These are phyloP conservation scores for Melipona quadrifasciata DNA, from an alignment of 1,140 invertebrate genomes.

Conservation along the genomic window DNA sequence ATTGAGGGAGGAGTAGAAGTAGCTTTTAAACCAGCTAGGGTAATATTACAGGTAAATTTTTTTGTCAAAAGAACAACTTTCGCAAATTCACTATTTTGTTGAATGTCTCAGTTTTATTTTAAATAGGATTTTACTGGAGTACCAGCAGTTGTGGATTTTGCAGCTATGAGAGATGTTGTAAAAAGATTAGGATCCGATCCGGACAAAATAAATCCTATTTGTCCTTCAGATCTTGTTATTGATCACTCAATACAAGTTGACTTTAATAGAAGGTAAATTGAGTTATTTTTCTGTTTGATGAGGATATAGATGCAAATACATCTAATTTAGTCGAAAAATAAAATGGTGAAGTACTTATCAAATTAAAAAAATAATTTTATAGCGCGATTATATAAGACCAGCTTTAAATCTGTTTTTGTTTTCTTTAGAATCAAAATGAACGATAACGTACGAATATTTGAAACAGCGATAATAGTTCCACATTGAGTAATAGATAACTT, in stretches of 20 bases:
- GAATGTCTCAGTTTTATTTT: slow-evolving; percentile 36
- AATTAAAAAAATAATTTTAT: neutral
- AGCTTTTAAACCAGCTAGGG: slow-evolving; percentile 96
- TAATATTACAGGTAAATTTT: slow-evolving; percentile 92
- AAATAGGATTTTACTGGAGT: slow-evolving; percentile 96
- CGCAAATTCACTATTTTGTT: slow-evolving; percentile 1
- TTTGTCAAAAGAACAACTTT: neutral
- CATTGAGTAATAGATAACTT: neutral
- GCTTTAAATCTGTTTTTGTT: neutral
- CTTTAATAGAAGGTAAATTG: slow-evolving; percentile 90
- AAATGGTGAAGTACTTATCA: slow-evolving; percentile 28
- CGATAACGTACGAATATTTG: neutral
- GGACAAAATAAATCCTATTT: slow-evolving; percentile 97
- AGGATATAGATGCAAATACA: neutral
- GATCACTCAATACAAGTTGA: slow-evolving; percentile 99
- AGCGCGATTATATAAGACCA: neutral
- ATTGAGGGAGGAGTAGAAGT: slow-evolving; percentile 92
- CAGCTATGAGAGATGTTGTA: slow-evolving; percentile 98
- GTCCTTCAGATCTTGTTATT: slow-evolving; percentile 98
- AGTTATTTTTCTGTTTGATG: slow-evolving; percentile 7
- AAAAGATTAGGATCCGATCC: slow-evolving; percentile 93
- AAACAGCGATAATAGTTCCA: neutral
- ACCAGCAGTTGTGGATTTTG: slow-evolving; percentile 99
- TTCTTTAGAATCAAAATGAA: neutral
- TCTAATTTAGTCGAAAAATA: slow-evolving; percentile 19